Evolutionary conservation across 2,113 vertebrate genomes (phyloP), one percentile per base, ranked within the genome.

Genomic region (Mastomys natalensis): DNA sequence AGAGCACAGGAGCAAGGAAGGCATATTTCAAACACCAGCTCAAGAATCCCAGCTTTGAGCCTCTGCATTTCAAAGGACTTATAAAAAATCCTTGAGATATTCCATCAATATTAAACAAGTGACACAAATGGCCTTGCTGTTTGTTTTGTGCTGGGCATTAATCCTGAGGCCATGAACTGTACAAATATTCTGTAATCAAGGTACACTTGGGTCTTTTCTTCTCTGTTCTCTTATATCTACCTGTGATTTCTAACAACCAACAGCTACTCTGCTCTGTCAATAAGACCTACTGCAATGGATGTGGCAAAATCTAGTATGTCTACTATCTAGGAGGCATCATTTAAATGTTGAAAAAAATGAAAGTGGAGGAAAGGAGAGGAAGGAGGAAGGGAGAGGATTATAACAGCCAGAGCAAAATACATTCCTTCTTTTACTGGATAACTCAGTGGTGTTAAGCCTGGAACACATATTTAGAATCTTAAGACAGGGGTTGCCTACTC

Each of bases 291-390:
- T 45, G 43, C 87, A 45, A 85, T 31, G 15, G n/a, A 45, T 86
- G 22, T 95, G 37, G 48, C 66, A 81, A 77, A 89, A 24, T 77
- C 15, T 87, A n/a, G 34, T 74, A 34, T 86, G 60, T 90, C 60
- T 90, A 1, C 89, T 31, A 91, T 89, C 64, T 74, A 93, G 60
- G 7, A 55, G 55, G 17, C 26, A 4, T 94, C 15, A 68, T 91
- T 87, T 76, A 58, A 76, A 60, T n/a, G n/a, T 45, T 90, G 81
- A 88, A 73, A 91, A 89, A 96, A 95, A 91, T 51, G 24, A 22
- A 76, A 92, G 40, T 10, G 17, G 58, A 43, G n/a, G 10, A 81
- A 26, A 16, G 45, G 13, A 10, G 66, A 53, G 15, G 43, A 10
- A 88, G 13, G 43, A 31, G 17, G 4, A 24, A 64, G 45, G 72